Evolutionary conservation across 2,113 vertebrate genomes (phyloP).

Genomic region (Coptodon bakossiorum): DNA sequence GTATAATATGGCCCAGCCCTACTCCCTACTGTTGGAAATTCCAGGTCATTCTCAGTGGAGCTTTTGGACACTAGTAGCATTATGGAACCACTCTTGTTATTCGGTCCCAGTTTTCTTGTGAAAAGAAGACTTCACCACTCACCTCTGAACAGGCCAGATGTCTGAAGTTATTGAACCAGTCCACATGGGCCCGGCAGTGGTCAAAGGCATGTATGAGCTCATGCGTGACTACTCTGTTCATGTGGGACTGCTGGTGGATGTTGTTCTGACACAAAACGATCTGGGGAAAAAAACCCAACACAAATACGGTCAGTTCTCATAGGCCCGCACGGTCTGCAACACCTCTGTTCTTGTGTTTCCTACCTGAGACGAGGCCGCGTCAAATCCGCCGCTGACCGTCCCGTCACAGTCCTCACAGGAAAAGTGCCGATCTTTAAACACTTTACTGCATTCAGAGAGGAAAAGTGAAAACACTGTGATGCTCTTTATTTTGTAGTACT

Average conservation of each 20-base stretch:
- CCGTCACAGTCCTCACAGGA: conserved; percentile 93
- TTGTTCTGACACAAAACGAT: conserved; percentile 98
- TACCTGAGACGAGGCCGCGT: conserved; percentile 88
- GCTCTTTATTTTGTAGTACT: background rate
- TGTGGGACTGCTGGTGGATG: conserved; percentile 85
- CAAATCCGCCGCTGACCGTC: conserved; percentile 90
- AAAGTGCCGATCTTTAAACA: conserved; percentile 86
- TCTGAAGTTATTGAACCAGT: conserved; percentile 89
- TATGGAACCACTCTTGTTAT: background rate
- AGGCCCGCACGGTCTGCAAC: rapidly evolving
- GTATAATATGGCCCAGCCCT: too few species aligned
- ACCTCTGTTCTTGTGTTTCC: background rate
- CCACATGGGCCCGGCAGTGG: conserved; percentile 91
- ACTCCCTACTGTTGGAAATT: background rate
- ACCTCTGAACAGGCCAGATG: conserved; percentile 97
- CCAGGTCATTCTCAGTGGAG: background rate
- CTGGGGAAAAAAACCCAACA: conserved; percentile 39
- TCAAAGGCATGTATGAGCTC: conserved; percentile 96
- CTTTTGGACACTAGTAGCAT: background rate
- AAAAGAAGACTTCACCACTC: background rate
- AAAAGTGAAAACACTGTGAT: background rate
- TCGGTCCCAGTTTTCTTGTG: rapidly evolving
- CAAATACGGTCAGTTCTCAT: background rate
- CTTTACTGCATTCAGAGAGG: conserved; percentile 68
- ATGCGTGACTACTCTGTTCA: conserved; percentile 91